A percentile compares a stretch with the other conserved stretches of the same genome.
Evolutionary conservation across 2,113 vertebrate genomes (phyloP).

Genomic region (Amazona guildingii): DNA sequence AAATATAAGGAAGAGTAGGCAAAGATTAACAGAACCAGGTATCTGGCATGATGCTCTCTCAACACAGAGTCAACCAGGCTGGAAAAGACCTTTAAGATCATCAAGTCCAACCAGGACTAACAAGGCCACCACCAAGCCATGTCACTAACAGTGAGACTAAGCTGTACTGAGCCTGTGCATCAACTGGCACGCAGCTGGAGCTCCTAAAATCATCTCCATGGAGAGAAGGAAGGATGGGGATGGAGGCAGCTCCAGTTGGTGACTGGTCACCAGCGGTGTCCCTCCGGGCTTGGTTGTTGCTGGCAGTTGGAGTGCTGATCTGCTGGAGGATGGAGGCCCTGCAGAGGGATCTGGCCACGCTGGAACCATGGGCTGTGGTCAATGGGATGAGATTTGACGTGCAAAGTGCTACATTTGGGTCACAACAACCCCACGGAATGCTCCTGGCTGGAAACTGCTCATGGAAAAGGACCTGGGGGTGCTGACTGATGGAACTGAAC

Average conservation of each 20-base stretch:
- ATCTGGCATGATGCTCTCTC: not conserved
- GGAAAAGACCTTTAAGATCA: not conserved
- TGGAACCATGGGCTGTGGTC: not conserved
- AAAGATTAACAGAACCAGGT: not conserved
- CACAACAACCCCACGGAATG: not conserved
- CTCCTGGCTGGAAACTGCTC: not conserved
- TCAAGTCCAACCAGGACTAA: not conserved
- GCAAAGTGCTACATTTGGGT: not conserved
- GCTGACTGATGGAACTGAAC: not conserved
- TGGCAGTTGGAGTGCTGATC: not conserved
- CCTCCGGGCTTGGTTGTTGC: not conserved
- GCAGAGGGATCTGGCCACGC: not conserved
- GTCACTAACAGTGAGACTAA: not conserved
- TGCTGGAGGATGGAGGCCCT: not conserved
- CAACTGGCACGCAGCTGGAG: not conserved
- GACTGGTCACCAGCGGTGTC: too few species aligned
- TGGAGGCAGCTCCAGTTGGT: not conserved
- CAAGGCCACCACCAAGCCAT: not conserved
- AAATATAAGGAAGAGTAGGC: too few species aligned
- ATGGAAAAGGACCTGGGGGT: not conserved
- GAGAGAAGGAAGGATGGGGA: not conserved
- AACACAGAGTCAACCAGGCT: not conserved
- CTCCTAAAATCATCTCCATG: not conserved
- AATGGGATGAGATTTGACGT: not conserved
- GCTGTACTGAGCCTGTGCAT: accelerated